These are phyloP conservation scores for Cheilosia grossa DNA, from an alignment of 2,888 invertebrate genomes.

Conservation along the genomic window DNA sequence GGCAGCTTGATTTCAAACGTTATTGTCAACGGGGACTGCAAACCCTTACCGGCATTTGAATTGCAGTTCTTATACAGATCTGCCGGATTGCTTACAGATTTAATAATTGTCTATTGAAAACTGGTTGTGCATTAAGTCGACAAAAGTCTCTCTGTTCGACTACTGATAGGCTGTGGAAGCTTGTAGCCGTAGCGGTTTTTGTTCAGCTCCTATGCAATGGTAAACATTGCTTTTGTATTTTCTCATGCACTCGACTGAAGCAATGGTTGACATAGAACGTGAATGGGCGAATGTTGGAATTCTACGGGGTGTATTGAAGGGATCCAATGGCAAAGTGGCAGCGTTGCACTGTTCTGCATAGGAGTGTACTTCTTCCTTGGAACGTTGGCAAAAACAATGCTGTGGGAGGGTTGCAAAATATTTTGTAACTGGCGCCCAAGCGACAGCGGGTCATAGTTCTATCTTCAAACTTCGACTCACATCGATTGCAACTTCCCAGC, in stretches of 20 bases:
- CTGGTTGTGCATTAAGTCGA: conserved; percentile 54
- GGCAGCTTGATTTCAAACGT: conserved; percentile 49
- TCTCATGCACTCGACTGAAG: conserved; percentile 52
- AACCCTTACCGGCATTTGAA: conserved; percentile 17
- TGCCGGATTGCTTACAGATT: conserved; percentile 40
- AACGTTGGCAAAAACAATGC: no score
- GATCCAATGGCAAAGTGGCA: no score
- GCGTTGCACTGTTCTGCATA: no score
- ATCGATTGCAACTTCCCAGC: no score
- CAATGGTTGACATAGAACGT: conserved; percentile 47
- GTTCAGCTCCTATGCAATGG: conserved; percentile 12
- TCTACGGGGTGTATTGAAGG: conserved; percentile 30
- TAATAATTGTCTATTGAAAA: conserved; percentile 63
- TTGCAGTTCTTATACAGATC: conserved; percentile 8
- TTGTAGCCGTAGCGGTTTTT: not conserved
- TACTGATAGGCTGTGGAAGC: conserved; percentile 14
- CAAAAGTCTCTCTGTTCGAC: conserved; percentile 51
- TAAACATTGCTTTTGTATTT: conserved; percentile 51
- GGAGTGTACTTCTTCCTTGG: no score
- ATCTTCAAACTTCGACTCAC: no score
- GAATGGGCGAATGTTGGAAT: conserved; percentile 12
- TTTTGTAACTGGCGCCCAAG: no score
- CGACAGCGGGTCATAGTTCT: no score
- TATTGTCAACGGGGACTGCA: conserved; percentile 37
- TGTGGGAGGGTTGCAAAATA: no score